Evolutionary conservation across 1,140 invertebrate species (phyloP).

Genomic region (Tyrophagus putrescentiae): DNA sequence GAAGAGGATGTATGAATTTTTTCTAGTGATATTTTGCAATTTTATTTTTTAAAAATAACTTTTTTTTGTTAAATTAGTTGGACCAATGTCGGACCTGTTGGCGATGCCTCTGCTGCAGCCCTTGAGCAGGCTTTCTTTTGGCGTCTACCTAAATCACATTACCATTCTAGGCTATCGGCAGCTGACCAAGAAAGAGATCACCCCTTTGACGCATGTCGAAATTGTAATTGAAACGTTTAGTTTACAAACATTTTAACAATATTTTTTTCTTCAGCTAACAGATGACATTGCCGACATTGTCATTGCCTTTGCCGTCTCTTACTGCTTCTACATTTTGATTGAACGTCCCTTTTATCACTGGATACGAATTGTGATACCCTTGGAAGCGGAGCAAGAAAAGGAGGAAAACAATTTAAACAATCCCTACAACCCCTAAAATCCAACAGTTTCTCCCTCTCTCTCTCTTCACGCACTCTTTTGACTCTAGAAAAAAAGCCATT

Average conservation of each 20-base stretch:
- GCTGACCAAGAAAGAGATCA: not conserved
- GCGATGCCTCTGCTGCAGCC: not conserved
- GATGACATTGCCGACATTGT: not conserved
- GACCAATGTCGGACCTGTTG: too few species aligned
- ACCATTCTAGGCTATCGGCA: not conserved
- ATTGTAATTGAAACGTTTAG: conserved; percentile 7
- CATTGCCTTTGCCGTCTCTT: not conserved
- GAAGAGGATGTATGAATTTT: conserved; percentile 6
- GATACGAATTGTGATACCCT: not conserved
- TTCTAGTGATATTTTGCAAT: too few species aligned
- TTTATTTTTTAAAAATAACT: not conserved
- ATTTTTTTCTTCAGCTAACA: conserved; percentile 6
- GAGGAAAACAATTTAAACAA: too few species aligned
- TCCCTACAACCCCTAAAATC: too few species aligned
- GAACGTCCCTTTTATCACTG: not conserved
- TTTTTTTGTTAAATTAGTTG: not conserved
- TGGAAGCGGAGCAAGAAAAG: not conserved
- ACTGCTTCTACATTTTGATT: conserved; percentile 7
- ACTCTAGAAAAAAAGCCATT: too few species aligned
- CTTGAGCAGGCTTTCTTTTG: not conserved
- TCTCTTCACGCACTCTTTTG: too few species aligned
- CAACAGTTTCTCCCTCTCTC: too few species aligned
- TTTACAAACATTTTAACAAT: not conserved
- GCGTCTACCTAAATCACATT: conserved; percentile 11
- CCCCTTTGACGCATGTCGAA: not conserved